Evolutionary conservation across 1,140 invertebrate species (phyloP).

Genomic region (Panagrolaimus sp.): DNA sequence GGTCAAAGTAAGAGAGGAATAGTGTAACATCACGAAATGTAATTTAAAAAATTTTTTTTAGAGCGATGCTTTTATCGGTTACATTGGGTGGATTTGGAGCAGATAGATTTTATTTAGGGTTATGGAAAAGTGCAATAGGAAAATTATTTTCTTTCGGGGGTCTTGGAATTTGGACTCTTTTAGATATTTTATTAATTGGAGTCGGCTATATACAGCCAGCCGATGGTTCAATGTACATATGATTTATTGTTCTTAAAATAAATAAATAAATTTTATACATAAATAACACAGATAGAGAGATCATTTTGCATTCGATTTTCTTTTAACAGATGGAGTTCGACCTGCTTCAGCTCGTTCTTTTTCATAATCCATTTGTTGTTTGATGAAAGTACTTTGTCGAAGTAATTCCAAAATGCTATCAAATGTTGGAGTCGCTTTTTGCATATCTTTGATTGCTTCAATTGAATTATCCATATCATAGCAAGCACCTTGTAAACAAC

Average conservation of each 20-base stretch:
- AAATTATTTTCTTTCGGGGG: conserved; percentile 98
- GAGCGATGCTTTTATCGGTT: conserved; percentile 65
- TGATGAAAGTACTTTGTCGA: conserved; percentile 61
- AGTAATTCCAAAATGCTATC: conserved; percentile 60
- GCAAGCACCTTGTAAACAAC: conserved; percentile 38
- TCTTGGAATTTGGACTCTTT: conserved; percentile 92
- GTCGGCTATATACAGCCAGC: conserved; percentile 77
- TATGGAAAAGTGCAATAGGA: conserved; percentile 81
- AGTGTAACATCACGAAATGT: too few species aligned
- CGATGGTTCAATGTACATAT: conserved; percentile 90
- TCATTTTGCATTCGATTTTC: too few species aligned
- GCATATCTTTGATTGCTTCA: conserved; percentile 59
- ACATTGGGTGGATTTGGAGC: conserved; percentile 93
- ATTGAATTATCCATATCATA: conserved; percentile 49
- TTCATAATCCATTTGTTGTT: conserved; percentile 62
- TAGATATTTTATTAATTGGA: conserved; percentile 91
- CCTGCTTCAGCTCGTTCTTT: conserved; percentile 35
- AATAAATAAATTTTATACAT: too few species aligned
- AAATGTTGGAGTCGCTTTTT: conserved; percentile 59
- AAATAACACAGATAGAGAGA: too few species aligned
- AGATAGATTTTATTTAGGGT: conserved; percentile 71
- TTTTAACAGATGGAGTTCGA: conserved; percentile 17
- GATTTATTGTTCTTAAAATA: neutral
- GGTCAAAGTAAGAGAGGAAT: conserved; percentile 65
- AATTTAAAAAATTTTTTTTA: too few species aligned